Evolutionary conservation across 1,140 invertebrate genomes (phyloP), one percentile per base, ranked within the genome.

Genomic region (Orius laevigatus): DNA sequence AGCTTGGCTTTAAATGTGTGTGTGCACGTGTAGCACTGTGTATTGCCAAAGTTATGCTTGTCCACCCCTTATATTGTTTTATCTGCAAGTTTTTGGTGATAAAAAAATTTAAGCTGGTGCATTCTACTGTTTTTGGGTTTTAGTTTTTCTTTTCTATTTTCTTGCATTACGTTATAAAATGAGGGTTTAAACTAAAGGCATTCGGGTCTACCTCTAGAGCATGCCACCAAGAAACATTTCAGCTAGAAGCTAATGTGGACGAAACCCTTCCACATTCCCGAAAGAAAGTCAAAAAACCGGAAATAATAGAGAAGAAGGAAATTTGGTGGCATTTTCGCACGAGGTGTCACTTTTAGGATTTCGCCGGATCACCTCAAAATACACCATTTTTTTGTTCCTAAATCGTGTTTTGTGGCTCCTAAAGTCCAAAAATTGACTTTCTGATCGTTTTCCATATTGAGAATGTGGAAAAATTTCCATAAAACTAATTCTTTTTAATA

Each of bases 221-320:
- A 59, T 59, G 58, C 58, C 56, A 59, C 58, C 58, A 59, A 59
- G 58, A 59, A 59, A 59, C 55, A 50, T 49, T 52, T 52, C 50
- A 52, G 45, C 25, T 25, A 25, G 8, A 46, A 44, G 10, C 25
- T 39, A 41, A 35, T 46, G 47, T 46, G 44, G 48, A 44, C 25
- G 43, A 42, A 42, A 42, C 48, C 19, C 40, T 19, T 49, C 47
- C 51, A 50, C 47, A 44, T 49, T 50, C 46, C 25, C 25, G n/a
- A 25, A 4, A 25, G 25, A 25, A 25, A 25, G 25, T 25, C 3
- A 25, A 25, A 25, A 25, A 8, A 25, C n/a, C n/a, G n/a, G n/a
- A n/a, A n/a, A n/a, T n/a, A n/a, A n/a, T n/a, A 25, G 25, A 25
- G 25, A 25, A 25, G 25, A 25, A 25, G 8, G 8, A 25, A 25